Percentiles rank a stretch among this genome's conserved stretches.
These are phyloP conservation scores for Mythimna impura DNA, from an alignment of 2,888 invertebrate genomes.

Conservation along the genomic window DNA sequence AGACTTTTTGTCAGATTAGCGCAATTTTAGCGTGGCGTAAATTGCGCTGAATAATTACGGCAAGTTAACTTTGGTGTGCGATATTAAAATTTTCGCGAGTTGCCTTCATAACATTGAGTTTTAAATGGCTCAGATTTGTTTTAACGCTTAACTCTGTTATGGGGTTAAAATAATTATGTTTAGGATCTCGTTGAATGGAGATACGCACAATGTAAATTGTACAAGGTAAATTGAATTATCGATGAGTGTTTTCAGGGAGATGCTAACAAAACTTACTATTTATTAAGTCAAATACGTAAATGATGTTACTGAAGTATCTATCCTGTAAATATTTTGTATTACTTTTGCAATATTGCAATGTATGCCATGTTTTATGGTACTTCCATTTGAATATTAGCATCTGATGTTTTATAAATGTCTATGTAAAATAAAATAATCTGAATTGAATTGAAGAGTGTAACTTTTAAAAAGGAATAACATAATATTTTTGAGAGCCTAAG, in stretches of 20 bases:
- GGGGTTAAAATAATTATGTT: conserved; percentile 41
- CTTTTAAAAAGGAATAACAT: too few relatives aligned
- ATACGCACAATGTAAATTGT: neutral
- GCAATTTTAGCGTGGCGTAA: conserved; percentile 60
- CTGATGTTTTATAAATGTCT: too few relatives aligned
- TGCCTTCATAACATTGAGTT: conserved; percentile 54
- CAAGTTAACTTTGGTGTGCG: conserved; percentile 57
- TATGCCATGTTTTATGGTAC: too few relatives aligned
- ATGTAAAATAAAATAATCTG: too few relatives aligned
- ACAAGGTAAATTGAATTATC: too few relatives aligned
- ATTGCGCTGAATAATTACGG: conserved; percentile 63
- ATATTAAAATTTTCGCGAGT: conserved; percentile 61
- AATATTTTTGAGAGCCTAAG: too few relatives aligned
- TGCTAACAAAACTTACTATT: neutral
- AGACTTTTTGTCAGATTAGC: conserved; percentile 61
- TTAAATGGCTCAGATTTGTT: conserved; percentile 51
- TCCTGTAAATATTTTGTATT: too few relatives aligned
- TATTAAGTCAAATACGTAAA: neutral
- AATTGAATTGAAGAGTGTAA: too few relatives aligned
- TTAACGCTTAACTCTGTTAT: conserved; percentile 33
- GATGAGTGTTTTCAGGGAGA: too few relatives aligned
- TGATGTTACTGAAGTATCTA: too few relatives aligned
- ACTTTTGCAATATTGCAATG: too few relatives aligned
- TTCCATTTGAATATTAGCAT: too few relatives aligned
- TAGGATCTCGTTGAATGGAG: conserved; percentile 16